These are phyloP conservation scores for Sebastes trivittatus DNA, from an alignment of 2,797 vertebrate genomes.

Conservation along the genomic window DNA sequence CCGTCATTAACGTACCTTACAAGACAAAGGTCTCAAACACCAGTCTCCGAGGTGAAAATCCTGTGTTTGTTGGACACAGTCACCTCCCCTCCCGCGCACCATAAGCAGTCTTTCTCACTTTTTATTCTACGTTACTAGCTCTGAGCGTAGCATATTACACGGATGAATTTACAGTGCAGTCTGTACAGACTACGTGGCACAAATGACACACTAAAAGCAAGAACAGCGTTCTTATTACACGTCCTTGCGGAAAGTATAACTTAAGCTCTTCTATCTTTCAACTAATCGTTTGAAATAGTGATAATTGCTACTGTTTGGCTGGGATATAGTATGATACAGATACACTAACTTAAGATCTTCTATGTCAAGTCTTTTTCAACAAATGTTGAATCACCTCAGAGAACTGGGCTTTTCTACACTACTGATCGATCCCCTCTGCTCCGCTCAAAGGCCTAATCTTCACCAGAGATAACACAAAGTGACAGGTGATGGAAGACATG, in stretches of 20 bases:
- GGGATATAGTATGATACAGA: not conserved
- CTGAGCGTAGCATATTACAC: no score
- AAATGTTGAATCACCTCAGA: not conserved
- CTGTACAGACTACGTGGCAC: no score
- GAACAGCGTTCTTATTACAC: no score
- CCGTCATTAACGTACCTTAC: no score
- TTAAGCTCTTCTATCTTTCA: not conserved
- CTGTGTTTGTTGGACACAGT: no score
- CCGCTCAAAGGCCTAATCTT: constrained; percentile 14
- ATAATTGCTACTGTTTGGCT: not conserved
- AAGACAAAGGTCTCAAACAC: no score
- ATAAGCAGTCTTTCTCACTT: no score
- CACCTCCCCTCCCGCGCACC: no score
- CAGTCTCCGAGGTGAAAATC: accelerated
- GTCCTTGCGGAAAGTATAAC: no score
- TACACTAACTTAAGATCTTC: not conserved
- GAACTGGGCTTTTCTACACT: not conserved
- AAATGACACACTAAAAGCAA: no score
- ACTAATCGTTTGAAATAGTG: not conserved
- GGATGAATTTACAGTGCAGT: no score
- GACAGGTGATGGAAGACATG: constrained; percentile 43
- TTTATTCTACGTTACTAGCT: no score
- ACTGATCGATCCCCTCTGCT: constrained; percentile 2
- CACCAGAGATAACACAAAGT: constrained; percentile 29
- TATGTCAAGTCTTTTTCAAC: not conserved